Evolutionary conservation across 2,113 vertebrate genomes (phyloP).

Genomic region (Falcunculus frontatus): DNA sequence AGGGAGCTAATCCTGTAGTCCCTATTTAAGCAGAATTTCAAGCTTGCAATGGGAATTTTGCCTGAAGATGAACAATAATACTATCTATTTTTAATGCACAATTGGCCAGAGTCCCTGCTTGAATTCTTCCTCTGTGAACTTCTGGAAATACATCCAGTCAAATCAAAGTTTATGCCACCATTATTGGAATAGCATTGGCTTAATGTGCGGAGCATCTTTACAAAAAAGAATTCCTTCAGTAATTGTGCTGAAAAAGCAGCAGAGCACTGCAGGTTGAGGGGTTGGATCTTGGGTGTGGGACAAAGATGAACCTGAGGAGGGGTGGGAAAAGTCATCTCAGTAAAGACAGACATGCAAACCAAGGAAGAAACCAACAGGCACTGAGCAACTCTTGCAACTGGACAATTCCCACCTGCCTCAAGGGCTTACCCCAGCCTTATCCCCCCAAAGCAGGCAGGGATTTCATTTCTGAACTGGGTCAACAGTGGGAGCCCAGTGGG

Average conservation of each 20-base stretch:
- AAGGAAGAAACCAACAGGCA: not conserved
- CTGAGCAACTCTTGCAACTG: not conserved
- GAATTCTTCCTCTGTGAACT: constrained; percentile 53
- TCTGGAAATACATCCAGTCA: constrained; percentile 35
- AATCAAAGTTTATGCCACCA: not conserved
- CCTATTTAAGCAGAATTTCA: constrained; percentile 59
- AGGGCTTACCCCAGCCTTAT: not conserved
- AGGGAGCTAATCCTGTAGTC: constrained; percentile 61
- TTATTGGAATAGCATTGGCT: not conserved
- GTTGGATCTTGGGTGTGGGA: not conserved
- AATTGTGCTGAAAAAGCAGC: not conserved
- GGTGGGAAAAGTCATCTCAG: not conserved
- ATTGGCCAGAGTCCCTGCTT: constrained; percentile 37
- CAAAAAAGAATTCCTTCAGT: not conserved
- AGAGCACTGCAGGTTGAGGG: not conserved
- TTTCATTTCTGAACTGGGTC: not conserved
- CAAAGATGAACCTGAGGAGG: not conserved
- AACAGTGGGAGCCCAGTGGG: not conserved
- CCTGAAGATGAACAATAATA: constrained; percentile 58
- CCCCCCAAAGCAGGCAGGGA: not conserved
- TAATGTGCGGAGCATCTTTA: not conserved
- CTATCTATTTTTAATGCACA: constrained; percentile 60
- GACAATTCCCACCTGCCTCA: not conserved
- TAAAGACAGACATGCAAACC: not conserved
- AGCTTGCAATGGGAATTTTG: constrained; percentile 60